A percentile compares a stretch with the other conserved stretches of the same genome.
Conservation (phyloP, 2,888 invertebrate genomes). For the Acanthopleura granulata region DNA sequence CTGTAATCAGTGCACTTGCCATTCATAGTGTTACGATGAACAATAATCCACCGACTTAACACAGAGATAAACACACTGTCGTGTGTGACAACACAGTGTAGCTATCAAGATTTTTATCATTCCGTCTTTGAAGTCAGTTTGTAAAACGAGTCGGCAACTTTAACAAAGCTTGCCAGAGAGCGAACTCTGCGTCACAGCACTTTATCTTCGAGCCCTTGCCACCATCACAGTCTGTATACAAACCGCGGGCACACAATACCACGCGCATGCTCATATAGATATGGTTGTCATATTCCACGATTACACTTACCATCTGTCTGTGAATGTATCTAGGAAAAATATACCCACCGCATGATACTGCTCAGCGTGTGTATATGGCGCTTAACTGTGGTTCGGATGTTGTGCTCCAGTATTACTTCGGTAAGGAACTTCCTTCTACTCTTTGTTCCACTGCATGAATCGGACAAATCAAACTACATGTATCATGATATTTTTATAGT, state of each 20-base stretch:
- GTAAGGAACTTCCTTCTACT: no score
- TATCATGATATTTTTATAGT: no score
- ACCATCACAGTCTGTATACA: neutral
- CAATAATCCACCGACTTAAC: conserved; percentile 6
- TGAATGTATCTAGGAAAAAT: neutral
- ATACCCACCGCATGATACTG: neutral
- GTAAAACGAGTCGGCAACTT: neutral
- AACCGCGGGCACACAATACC: neutral
- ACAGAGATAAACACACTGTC: conserved; percentile 2
- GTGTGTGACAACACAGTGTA: neutral
- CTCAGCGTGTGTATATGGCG: no score
- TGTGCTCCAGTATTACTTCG: no score
- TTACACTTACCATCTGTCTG: conserved; percentile 1
- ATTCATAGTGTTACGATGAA: neutral
- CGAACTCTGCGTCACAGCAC: neutral
- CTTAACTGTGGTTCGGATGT: no score
- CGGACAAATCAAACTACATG: no score
- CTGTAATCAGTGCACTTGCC: no score
- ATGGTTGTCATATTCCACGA: neutral
- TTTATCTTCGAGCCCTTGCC: neutral
- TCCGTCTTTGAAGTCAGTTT: conserved; percentile 4
- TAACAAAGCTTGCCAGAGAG: neutral
- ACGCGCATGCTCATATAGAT: neutral
- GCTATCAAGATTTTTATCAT: neutral
- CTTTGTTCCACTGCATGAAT: no score